Evolutionary conservation across 2,113 vertebrate species (phyloP).

Genomic region (Pungitius pungitius): DNA sequence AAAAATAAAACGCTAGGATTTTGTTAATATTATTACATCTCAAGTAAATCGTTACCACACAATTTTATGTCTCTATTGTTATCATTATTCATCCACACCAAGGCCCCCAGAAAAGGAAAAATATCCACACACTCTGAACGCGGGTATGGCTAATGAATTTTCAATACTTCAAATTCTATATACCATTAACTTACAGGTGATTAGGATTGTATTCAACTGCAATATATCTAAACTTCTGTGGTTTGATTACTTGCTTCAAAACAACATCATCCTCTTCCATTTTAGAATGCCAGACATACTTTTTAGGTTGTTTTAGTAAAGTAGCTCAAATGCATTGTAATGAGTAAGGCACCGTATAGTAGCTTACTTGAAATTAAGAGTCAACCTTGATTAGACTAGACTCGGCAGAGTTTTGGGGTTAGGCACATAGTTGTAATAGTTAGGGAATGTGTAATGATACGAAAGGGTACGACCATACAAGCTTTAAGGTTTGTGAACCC

Average conservation of each 20-base stretch:
- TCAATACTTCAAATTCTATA: neutral
- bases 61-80: neutral
- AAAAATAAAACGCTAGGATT: too few relatives aligned
- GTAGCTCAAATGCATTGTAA: neutral
- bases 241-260: neutral
- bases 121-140: neutral
- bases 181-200: neutral
- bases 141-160: neutral
- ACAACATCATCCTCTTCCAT: neutral
- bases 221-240: neutral
- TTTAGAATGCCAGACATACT: neutral
- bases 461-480: neutral
- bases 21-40: neutral
- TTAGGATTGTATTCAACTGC: neutral
- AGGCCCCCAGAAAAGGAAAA: neutral
- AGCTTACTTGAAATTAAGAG: neutral
- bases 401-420: neutral
- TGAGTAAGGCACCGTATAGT: too few relatives aligned
- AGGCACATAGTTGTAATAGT: constrained; percentile 3
- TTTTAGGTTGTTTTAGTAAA: neutral
- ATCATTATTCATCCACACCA: neutral
- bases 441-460: neutral
- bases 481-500: too few relatives aligned
- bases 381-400: neutral
- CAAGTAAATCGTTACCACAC: neutral